Evolutionary conservation across 2,888 invertebrate species (phyloP).

Genomic region (Halocaridina rubra): DNA sequence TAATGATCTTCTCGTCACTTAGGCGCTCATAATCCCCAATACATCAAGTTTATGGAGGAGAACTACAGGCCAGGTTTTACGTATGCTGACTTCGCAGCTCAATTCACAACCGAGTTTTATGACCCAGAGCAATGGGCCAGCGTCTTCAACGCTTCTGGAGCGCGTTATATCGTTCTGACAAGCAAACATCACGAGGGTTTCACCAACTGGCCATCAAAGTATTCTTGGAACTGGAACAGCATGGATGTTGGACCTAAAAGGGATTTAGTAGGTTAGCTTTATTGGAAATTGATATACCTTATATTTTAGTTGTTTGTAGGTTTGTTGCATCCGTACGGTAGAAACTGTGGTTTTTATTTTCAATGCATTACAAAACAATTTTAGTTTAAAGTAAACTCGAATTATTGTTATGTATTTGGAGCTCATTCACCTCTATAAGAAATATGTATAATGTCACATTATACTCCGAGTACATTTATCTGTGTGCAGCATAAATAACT

Average conservation of each 20-base stretch:
- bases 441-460: too few relatives aligned
- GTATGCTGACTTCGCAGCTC: constrained; percentile 90
- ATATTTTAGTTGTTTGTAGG: too few relatives aligned
- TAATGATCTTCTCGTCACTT: too few relatives aligned
- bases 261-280: constrained; percentile 78
- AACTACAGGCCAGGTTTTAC: constrained; percentile 87
- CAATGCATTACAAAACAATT: too few relatives aligned
- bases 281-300: too few relatives aligned
- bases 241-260: constrained; percentile 81
- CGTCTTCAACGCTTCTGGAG: constrained; percentile 85
- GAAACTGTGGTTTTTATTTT: too few relatives aligned
- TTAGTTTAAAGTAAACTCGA: too few relatives aligned
- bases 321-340: too few relatives aligned
- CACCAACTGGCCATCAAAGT: constrained; percentile 84
- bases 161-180: constrained; percentile 85
- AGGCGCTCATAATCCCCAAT: constrained; percentile 72
- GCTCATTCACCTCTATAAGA: too few relatives aligned
- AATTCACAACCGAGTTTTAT: constrained; percentile 86
- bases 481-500: too few relatives aligned
- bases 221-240: constrained; percentile 87
- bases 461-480: too few relatives aligned
- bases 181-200: constrained; percentile 92
- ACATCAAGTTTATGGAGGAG: constrained; percentile 78
- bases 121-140: constrained; percentile 86
- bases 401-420: too few relatives aligned